These are phyloP conservation scores for Benitochromis conjunctus DNA, from an alignment of 2,113 vertebrate species.

Conservation along the genomic window DNA sequence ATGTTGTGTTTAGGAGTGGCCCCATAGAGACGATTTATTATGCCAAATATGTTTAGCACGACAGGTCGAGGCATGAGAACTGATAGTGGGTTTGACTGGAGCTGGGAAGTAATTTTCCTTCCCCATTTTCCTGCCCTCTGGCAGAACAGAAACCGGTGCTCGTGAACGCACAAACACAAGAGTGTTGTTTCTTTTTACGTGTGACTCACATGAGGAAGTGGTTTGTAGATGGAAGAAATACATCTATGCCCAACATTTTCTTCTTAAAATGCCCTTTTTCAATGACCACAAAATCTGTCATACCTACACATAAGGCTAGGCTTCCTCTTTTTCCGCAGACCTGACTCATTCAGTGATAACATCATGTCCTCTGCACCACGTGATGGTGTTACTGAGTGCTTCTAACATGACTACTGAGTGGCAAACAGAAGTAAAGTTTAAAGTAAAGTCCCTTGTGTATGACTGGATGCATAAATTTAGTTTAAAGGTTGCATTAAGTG, in stretches of 20 bases:
- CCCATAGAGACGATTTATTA: not conserved
- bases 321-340: not conserved
- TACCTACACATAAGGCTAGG: not conserved
- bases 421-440: not conserved
- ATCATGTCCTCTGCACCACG: not conserved
- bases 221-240: not conserved
- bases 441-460: not conserved
- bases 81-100: not conserved
- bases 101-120: not conserved
- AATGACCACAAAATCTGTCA: not conserved
- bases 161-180: not conserved
- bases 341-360: not conserved
- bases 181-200: not conserved
- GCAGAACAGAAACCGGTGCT: not conserved
- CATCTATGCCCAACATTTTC: not conserved
- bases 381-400: not conserved
- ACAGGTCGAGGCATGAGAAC: not conserved
- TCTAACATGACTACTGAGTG: not conserved
- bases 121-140: not conserved
- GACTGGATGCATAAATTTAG: not conserved
- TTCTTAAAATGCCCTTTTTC: not conserved
- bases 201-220: not conserved
- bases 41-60: not conserved
- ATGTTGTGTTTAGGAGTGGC: constrained; percentile 4
- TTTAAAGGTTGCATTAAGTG: not conserved